phyloP scores from a whole-genome alignment of 2,888 invertebrate species.

The Herminia tarsipennalis region DNA sequence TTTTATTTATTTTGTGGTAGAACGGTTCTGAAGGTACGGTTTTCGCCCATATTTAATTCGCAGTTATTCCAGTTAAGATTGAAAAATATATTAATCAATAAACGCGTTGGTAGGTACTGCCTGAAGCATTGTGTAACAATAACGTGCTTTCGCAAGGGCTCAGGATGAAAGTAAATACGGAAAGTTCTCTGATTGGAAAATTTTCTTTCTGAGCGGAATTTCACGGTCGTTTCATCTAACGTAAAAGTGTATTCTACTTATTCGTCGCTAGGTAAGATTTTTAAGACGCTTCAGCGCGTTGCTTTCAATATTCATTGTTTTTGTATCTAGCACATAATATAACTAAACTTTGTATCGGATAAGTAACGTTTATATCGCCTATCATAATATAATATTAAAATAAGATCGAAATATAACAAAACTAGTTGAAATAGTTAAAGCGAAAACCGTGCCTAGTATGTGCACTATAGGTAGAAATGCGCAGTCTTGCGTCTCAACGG shows the following conservation, averaged over 20 bases:
- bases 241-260: too few relatives aligned
- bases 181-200: constrained; percentile 13
- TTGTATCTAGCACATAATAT: constrained; percentile 24
- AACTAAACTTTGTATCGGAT: too few relatives aligned
- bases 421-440: constrained; percentile 30
- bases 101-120: too few relatives aligned
- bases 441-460: constrained; percentile 33
- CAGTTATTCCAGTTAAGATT: neutral
- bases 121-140: constrained; percentile 18
- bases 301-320: neutral
- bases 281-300: constrained; percentile 29
- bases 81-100: too few relatives aligned
- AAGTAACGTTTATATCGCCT: too few relatives aligned
- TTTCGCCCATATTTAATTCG: constrained; percentile 18
- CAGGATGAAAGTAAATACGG: constrained; percentile 9
- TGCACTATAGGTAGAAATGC: constrained; percentile 34
- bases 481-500: constrained; percentile 71
- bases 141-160: constrained; percentile 7
- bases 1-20: constrained; percentile 26
- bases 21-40: constrained; percentile 27
- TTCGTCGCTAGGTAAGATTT: constrained; percentile 22
- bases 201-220: constrained; percentile 21
- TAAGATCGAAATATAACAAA: constrained; percentile 16
- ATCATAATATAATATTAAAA: constrained; percentile 9
- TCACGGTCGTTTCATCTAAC: neutral